Conservation (phyloP, 2,888 invertebrate genomes). For the Lepidocyrtoides sp. region DNA sequence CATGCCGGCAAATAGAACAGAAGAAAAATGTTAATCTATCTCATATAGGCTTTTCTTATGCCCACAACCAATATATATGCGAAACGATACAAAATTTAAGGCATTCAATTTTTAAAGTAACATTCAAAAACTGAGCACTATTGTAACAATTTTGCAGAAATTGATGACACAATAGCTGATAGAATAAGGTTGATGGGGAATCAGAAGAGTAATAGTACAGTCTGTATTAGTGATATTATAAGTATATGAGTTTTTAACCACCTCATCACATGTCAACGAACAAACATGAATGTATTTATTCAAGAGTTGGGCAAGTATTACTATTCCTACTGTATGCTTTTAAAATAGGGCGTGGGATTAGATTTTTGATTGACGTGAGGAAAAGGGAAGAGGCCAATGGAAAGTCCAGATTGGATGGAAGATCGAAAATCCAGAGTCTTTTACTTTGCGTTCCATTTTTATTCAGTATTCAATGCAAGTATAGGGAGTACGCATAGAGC, state of each 20-base stretch:
- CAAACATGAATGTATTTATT: background rate
- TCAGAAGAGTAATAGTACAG: no score
- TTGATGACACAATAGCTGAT: no score
- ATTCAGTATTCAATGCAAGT: background rate
- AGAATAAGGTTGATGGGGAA: no score
- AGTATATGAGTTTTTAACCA: background rate
- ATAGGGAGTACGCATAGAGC: background rate
- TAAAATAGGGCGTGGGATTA: slow-evolving; percentile 76
- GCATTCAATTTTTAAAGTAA: background rate
- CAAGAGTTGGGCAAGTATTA: background rate
- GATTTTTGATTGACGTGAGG: slow-evolving; percentile 75
- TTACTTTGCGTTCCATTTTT: background rate
- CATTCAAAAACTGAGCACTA: no score
- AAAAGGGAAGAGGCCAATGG: slow-evolving; percentile 66
- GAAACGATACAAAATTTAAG: background rate
- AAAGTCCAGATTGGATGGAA: slow-evolving; percentile 62
- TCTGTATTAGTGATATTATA: no score
- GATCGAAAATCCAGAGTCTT: slow-evolving; percentile 16
- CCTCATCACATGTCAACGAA: background rate
- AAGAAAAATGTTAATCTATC: background rate
- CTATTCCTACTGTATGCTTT: background rate
- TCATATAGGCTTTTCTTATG: background rate
- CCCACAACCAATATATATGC: background rate
- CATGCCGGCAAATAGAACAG: background rate
- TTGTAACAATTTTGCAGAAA: no score